Evolutionary conservation across 2,113 vertebrate species (phyloP).

Genomic region (Dipodomys spectabilis): DNA sequence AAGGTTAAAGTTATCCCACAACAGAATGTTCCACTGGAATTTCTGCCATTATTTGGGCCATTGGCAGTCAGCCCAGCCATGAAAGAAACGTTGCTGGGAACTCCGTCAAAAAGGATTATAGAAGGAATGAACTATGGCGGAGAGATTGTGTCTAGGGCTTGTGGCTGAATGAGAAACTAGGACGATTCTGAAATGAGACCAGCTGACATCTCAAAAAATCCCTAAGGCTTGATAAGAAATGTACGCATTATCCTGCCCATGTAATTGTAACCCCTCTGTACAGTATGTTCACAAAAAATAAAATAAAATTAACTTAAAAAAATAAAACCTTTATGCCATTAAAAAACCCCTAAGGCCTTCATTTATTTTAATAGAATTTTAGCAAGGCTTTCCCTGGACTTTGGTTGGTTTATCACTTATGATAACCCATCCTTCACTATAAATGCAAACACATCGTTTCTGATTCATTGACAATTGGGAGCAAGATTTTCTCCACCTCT

Average conservation of each 20-base stretch:
- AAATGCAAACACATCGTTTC: slow-evolving; percentile 33
- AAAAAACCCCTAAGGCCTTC: slow-evolving; percentile 40
- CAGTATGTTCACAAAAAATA: too few species aligned
- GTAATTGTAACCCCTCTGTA: too few species aligned
- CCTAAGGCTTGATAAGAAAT: too few species aligned
- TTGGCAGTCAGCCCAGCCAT: slow-evolving; percentile 36
- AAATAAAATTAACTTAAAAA: too few species aligned
- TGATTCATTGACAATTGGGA: not conserved
- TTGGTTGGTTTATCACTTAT: not conserved
- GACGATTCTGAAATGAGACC: not conserved
- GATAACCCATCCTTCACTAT: slow-evolving; percentile 27
- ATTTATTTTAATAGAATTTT: slow-evolving; percentile 53
- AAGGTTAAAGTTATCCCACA: slow-evolving; percentile 9
- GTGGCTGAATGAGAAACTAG: not conserved
- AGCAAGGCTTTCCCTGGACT: not conserved
- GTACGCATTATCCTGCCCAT: too few species aligned
- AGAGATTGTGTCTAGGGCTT: not conserved
- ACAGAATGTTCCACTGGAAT: slow-evolving; percentile 30
- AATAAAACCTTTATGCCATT: too few species aligned
- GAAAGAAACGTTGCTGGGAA: slow-evolving; percentile 25
- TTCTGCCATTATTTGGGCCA: not conserved
- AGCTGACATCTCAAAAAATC: not conserved
- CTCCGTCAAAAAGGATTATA: not conserved
- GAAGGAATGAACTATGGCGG: slow-evolving; percentile 4
- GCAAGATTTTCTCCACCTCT: not conserved